These are phyloP conservation scores for Drosophila meridiana DNA, from an alignment of 2,888 invertebrate species.

Conservation along the genomic window DNA sequence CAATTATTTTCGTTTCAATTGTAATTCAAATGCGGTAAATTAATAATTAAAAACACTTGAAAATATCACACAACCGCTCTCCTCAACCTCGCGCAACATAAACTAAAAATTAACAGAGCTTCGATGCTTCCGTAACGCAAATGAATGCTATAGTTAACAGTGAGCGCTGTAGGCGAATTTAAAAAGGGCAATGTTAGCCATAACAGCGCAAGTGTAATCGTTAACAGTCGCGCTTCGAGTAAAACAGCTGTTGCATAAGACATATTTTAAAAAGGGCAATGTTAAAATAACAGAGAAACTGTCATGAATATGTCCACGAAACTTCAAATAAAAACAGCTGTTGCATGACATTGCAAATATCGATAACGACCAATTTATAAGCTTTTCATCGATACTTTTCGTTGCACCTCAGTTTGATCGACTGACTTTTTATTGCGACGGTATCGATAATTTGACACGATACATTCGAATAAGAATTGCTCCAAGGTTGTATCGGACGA, in stretches of 20 bases:
- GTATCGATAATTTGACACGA: no score
- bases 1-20: constrained; percentile 7
- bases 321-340: not conserved
- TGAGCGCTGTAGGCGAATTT: constrained; percentile 19
- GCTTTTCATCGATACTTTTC: not conserved
- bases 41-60: constrained; percentile 21
- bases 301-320: no score
- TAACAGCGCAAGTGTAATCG: constrained; percentile 11
- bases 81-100: constrained; percentile 54
- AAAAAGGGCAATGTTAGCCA: constrained; percentile 13
- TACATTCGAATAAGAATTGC: no score
- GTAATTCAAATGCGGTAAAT: constrained; percentile 25
- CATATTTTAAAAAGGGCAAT: not conserved
- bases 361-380: not conserved
- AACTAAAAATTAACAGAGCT: constrained; percentile 50
- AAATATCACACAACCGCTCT: constrained; percentile 48
- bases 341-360: not conserved
- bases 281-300: not conserved
- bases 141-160: constrained; percentile 39
- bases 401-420: no score
- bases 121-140: constrained; percentile 26
- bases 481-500: no score
- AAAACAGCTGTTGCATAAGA: constrained; percentile 34
- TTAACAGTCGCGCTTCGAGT: not conserved
- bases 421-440: no score